Percentiles rank a stretch among this genome's conserved stretches.
These are phyloP conservation scores for Actinia tenebrosa DNA, from an alignment of 64 coral and sea anemone genomes.

Conservation along the genomic window DNA sequence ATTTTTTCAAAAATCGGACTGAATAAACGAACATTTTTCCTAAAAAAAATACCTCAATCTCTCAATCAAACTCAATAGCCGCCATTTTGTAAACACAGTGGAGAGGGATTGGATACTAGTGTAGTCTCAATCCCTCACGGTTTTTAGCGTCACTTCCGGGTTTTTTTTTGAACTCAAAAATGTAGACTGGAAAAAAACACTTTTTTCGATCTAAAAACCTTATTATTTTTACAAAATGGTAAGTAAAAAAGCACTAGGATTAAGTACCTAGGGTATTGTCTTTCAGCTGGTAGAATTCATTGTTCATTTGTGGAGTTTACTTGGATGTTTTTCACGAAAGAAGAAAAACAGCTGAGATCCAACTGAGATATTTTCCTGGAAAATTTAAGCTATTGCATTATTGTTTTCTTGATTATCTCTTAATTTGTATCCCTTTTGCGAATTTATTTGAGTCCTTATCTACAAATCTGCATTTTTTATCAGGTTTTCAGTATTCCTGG, in stretches of 20 bases:
- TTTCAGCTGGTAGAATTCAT: neutral
- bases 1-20: neutral
- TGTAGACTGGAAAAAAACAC: neutral
- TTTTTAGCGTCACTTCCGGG: neutral
- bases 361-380: neutral
- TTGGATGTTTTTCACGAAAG: neutral
- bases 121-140: neutral
- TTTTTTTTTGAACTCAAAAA: neutral
- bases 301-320: neutral
- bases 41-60: neutral
- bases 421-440: neutral
- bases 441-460: neutral
- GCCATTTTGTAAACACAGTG: neutral
- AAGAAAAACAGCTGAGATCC: neutral
- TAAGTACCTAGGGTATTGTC: neutral
- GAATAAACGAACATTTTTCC: neutral
- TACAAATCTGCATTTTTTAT: neutral
- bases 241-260: neutral
- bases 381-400: neutral
- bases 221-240: neutral
- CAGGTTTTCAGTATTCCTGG: too few relatives aligned
- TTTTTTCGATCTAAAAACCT: neutral
- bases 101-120: neutral
- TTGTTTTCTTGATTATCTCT: neutral
- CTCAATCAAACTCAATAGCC: neutral